phyloP scores from a whole-genome alignment of 2,888 invertebrate species.

The Conops quadrifasciatus region DNA sequence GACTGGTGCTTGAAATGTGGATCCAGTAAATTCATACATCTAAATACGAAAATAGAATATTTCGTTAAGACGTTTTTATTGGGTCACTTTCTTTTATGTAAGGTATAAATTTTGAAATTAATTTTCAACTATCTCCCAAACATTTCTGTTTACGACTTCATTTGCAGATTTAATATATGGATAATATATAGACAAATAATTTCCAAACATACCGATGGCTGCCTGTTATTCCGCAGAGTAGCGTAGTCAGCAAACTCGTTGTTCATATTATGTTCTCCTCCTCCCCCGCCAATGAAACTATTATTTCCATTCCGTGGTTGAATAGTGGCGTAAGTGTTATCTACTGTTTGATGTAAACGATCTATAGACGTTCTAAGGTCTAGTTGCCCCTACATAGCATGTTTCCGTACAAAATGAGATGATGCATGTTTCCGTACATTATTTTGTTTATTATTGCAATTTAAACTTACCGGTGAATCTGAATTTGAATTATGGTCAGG shows the following conservation, averaged over 20 bases:
- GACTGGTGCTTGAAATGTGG: constrained; percentile 77
- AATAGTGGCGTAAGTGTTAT: constrained; percentile 66
- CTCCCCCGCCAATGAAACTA: constrained; percentile 46
- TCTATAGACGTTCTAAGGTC: constrained; percentile 62
- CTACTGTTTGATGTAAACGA: constrained; percentile 62
- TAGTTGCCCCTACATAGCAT: constrained; percentile 51
- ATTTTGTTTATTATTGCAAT: background rate
- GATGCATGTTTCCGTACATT: no score
- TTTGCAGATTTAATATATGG: no score
- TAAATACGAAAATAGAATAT: constrained; percentile 38
- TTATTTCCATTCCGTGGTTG: constrained; percentile 60
- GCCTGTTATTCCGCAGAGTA: constrained; percentile 63
- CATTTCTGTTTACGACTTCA: no score
- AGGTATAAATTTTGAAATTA: background rate
- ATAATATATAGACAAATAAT: no score
- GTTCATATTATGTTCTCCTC: constrained; percentile 53
- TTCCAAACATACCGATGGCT: constrained; percentile 59
- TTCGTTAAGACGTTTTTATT: background rate
- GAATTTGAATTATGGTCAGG: constrained; percentile 69
- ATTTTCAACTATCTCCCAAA: background rate
- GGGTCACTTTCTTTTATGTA: background rate
- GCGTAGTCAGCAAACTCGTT: constrained; percentile 65
- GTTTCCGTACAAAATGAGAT: background rate
- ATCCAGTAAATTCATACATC: constrained; percentile 69
- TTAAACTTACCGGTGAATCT: constrained; percentile 51